A percentile compares a stretch with the other conserved stretches of the same genome.
Evolutionary conservation across 2,113 vertebrate genomes (phyloP).

Genomic region (Anoura caudifer): DNA sequence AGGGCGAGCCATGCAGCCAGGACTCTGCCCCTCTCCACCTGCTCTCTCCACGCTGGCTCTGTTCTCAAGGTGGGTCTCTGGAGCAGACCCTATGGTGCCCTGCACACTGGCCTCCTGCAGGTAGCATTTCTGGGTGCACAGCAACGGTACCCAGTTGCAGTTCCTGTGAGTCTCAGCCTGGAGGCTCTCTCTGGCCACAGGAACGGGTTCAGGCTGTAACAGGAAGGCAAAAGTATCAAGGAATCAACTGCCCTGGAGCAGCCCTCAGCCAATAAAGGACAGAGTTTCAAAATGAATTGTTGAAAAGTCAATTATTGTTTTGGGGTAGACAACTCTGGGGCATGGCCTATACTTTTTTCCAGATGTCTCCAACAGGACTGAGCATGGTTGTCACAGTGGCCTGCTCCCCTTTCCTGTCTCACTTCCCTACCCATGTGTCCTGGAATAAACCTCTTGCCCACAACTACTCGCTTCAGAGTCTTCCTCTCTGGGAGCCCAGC

Average conservation of each 20-base stretch:
- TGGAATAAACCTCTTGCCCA: not conserved
- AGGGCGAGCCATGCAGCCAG: not conserved
- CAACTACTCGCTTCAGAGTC: not conserved
- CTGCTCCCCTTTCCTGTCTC: not conserved
- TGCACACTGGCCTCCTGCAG: not conserved
- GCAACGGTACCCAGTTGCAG: rapidly evolving
- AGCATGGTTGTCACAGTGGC: not conserved
- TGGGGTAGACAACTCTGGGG: not conserved
- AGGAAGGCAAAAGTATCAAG: not conserved
- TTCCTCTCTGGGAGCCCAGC: not conserved
- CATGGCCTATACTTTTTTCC: not conserved
- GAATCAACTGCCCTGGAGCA: not conserved
- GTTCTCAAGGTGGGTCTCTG: not conserved
- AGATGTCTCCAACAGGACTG: not conserved
- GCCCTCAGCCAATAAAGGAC: not conserved
- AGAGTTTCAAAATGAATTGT: not conserved
- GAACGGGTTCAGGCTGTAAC: not conserved
- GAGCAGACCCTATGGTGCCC: not conserved
- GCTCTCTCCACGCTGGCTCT: not conserved
- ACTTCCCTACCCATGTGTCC: not conserved
- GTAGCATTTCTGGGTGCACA: not conserved
- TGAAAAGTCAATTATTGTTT: not conserved
- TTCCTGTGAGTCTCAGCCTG: not conserved
- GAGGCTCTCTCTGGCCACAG: not conserved
- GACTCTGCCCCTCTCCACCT: not conserved